phyloP scores from a whole-genome alignment of 2,888 invertebrate genomes.

The Ornithoptera alexandrae region DNA sequence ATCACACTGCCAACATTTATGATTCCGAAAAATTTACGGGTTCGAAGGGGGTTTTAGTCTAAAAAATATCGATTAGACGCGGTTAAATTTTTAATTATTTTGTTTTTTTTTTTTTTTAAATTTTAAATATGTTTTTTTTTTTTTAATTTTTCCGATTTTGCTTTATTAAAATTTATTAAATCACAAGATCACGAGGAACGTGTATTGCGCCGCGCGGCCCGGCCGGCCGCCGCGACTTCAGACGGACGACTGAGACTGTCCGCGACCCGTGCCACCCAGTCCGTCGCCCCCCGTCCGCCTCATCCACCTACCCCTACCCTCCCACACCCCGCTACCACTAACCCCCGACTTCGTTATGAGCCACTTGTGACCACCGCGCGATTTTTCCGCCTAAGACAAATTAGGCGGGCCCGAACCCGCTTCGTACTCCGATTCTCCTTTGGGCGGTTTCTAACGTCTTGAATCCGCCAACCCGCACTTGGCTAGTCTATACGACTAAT shows the following conservation, averaged over 20 bases:
- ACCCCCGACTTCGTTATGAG: conserved; percentile 77
- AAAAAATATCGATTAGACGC: conserved; percentile 75
- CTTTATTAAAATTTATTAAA: conserved; percentile 70
- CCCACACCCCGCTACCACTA: conserved; percentile 44
- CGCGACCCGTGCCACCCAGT: conserved; percentile 53
- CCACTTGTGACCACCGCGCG: conserved; percentile 79
- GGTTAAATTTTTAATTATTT: conserved; percentile 53
- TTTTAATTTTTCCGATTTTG: conserved; percentile 8
- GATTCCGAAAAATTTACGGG: conserved; percentile 60
- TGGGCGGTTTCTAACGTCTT: conserved; percentile 65
- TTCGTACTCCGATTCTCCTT: conserved; percentile 51
- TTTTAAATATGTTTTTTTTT: too few species aligned
- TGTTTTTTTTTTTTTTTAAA: conserved; percentile 21
- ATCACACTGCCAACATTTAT: conserved; percentile 61
- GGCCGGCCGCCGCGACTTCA: conserved; percentile 79
- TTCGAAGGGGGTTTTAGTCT: conserved; percentile 67
- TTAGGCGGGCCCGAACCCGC: conserved; percentile 71
- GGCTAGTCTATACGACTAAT: too few species aligned
- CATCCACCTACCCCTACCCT: conserved; percentile 39
- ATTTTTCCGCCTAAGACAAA: conserved; percentile 80
- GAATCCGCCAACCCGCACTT: conserved; percentile 41
- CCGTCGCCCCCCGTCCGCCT: conserved; percentile 37
- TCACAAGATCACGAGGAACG: conserved; percentile 81
- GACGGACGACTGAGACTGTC: conserved; percentile 77
- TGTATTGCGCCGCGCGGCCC: conserved; percentile 77